Base-by-base conservation (phyloP, 2,113 vertebrate genomes). In the Mionectes macconnelli region DNA sequence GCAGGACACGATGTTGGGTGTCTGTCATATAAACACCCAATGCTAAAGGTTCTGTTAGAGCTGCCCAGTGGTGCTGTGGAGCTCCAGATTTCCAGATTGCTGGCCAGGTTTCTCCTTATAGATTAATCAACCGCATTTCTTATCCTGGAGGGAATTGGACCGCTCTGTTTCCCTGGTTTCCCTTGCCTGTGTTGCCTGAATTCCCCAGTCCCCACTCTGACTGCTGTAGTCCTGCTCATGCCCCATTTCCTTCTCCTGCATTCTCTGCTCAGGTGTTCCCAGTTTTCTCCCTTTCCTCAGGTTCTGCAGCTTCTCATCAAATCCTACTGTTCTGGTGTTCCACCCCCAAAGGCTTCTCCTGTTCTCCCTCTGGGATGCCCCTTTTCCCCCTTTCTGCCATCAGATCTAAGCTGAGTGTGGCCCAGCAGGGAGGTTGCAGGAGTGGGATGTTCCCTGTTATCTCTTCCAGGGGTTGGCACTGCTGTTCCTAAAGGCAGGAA, bases 1-100 rank as follows among this genome's bases (percentile, higher is more conserved):
- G 31, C 42, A 59, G 39, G 24, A 6, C 19, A 8, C 0, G 0
- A 2, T 9, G 52, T 12, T 16, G 53, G 39, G 50, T 28, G 37
- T 44, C 69, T 57, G 45, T 20, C 39, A 6, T 19, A 66, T 4
- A 20, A 62, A 52, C 6, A 4, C 14, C 11, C 11, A 12, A 11
- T 28, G 60, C 5, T 55, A 14, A 28, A 60, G 42, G 44, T 59
- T 21, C 1, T 37, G 8, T 15, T 42, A 12, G 31, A 69, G 15
- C 40, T 86, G 52, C 33, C 4, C 14, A 4, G 3, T 4, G 18
- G 9, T n/a, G 23, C 55, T 22, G 0, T 15, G 19, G 42, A 62
- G 31, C 40, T 66, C 35, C 8, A 60, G 27, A 21, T 31, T 66
- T 64, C 35, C 49, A 69, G 3, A 5, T 8, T 80, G 37, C 45